Conservation (phyloP, 1,140 invertebrate species). For the Drosophila ohnishii region DNA sequence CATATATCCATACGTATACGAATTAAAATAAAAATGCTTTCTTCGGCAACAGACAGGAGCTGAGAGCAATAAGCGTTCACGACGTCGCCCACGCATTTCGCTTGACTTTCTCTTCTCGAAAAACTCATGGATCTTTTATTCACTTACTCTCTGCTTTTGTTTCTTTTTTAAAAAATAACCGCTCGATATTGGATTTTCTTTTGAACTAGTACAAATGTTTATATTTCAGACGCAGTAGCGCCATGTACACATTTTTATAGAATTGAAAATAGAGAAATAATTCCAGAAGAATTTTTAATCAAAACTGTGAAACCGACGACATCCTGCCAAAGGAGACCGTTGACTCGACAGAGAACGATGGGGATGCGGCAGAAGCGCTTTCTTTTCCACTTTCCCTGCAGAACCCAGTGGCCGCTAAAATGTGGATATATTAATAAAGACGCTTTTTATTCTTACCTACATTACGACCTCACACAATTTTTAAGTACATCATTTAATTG, state of each 20-base stretch:
- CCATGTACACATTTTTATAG: no score
- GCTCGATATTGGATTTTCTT: background rate
- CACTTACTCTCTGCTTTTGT: conserved; percentile 9
- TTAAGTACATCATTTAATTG: conserved; percentile 75
- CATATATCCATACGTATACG: conserved; percentile 17
- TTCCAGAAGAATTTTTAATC: background rate
- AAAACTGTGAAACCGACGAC: background rate
- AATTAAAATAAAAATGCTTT: conserved; percentile 46
- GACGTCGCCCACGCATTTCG: conserved; percentile 30
- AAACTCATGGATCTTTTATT: background rate
- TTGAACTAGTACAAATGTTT: background rate
- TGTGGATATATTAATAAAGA: conserved; percentile 2
- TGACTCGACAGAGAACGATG: background rate
- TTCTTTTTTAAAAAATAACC: background rate
- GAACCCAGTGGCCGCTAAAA: no score
- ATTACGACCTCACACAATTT: conserved; percentile 59
- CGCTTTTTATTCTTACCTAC: conserved; percentile 9
- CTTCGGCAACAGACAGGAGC: conserved; percentile 19
- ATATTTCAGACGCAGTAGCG: background rate
- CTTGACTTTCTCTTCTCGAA: conserved; percentile 28
- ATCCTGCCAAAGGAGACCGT: background rate
- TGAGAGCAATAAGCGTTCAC: conserved; percentile 20
- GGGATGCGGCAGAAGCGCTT: no score
- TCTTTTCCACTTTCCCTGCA: no score
- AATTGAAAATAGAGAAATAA: background rate